Conservation (phyloP, 2,113 vertebrate species). For the Paedocypris sp. region DNA sequence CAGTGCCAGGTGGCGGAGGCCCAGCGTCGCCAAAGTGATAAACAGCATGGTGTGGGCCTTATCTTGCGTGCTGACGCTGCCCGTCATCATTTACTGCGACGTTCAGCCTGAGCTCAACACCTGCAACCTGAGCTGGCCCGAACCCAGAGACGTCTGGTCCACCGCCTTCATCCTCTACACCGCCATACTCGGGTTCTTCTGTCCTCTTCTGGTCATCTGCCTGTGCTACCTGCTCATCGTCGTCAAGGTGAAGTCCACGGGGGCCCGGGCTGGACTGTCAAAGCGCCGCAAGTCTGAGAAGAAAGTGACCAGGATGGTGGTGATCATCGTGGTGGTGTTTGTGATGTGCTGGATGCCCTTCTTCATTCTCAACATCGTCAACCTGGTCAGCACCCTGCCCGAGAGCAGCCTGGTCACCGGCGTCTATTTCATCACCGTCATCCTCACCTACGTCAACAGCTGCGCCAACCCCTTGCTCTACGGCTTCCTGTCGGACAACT, state of each 20-base stretch:
- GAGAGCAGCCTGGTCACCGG: slow-evolving; percentile 51
- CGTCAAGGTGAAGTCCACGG: slow-evolving; percentile 72
- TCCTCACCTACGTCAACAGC: slow-evolving; percentile 84
- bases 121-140: slow-evolving; percentile 87
- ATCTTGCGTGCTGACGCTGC: slow-evolving; percentile 75
- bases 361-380: slow-evolving; percentile 77
- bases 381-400: slow-evolving; percentile 71
- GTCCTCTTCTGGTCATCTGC: slow-evolving; percentile 74
- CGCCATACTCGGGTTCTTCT: slow-evolving; percentile 74
- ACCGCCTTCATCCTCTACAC: slow-evolving; percentile 80
- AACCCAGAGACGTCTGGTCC: slow-evolving; percentile 63
- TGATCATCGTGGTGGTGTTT: slow-evolving; percentile 83
- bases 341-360: slow-evolving; percentile 87
- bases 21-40: slow-evolving; percentile 69
- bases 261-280: slow-evolving; percentile 66
- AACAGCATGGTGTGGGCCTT: slow-evolving; percentile 70
- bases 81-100: slow-evolving; percentile 69
- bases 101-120: slow-evolving; percentile 69
- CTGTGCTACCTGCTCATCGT: slow-evolving; percentile 85
- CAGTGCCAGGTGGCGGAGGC: slow-evolving; percentile 72
- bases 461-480: slow-evolving; percentile 88
- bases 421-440: slow-evolving; percentile 73
- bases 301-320: slow-evolving; percentile 86
- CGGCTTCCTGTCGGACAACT: slow-evolving; percentile 80
- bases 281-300: slow-evolving; percentile 72